Evolutionary conservation across 2,113 vertebrate genomes (phyloP).

Genomic region (Ciconia maguari): DNA sequence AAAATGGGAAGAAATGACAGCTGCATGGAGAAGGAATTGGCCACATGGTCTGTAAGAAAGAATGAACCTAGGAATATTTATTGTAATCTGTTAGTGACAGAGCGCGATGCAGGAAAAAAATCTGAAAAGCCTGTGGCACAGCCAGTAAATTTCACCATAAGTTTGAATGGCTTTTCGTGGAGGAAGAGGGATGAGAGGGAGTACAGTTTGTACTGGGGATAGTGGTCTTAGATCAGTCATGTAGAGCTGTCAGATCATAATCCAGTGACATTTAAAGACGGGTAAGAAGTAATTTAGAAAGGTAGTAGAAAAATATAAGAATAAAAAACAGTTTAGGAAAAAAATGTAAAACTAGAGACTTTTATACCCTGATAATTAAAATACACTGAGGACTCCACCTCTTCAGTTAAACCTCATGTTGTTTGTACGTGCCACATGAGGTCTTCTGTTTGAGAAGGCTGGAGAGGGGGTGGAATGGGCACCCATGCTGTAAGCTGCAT

Average conservation of each 20-base stretch:
- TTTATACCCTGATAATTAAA: constrained; percentile 13
- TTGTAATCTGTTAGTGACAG: background rate
- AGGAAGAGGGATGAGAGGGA: background rate
- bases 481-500: background rate
- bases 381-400: background rate
- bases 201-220: background rate
- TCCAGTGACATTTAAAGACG: background rate
- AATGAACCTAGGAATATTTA: background rate
- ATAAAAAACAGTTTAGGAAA: constrained; percentile 1
- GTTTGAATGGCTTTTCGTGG: background rate
- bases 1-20: background rate
- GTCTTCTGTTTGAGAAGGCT: constrained; percentile 18
- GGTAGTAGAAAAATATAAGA: constrained; percentile 55
- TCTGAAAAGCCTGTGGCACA: background rate
- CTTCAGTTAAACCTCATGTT: background rate
- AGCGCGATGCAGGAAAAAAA: background rate
- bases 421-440: background rate
- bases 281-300: background rate
- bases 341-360: background rate
- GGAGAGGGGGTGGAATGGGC: background rate
- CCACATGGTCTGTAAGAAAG: background rate
- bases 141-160: background rate
- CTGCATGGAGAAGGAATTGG: background rate
- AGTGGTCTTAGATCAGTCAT: background rate
- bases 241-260: background rate